These are phyloP conservation scores for Zaprionus tsacasi DNA, from an alignment of 1,140 invertebrate genomes.

Conservation along the genomic window DNA sequence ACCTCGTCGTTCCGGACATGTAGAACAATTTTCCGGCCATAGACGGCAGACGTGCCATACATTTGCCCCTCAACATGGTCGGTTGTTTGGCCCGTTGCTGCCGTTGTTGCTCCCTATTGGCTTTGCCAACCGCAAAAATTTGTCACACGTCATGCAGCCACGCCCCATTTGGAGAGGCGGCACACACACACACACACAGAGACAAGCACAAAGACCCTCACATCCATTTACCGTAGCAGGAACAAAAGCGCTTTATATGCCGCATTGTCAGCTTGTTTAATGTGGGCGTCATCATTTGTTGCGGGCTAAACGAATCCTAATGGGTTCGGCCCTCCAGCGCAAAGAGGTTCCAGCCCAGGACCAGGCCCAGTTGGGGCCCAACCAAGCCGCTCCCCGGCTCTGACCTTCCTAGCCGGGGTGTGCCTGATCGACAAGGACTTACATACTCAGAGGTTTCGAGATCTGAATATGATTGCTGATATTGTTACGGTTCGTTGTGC, in stretches of 20 bases:
- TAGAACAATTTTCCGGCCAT: constrained; percentile 75
- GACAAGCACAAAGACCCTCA: constrained; percentile 3
- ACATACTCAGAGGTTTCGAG: not conserved
- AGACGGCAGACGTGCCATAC: constrained; percentile 57
- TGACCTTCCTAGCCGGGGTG: not conserved
- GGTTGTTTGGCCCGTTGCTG: not conserved
- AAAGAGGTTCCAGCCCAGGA: not conserved
- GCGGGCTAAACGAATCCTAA: constrained; percentile 15
- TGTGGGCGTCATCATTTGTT: constrained; percentile 16
- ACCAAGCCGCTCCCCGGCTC: not conserved
- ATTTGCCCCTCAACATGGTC: constrained; percentile 18
- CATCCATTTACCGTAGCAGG: constrained; percentile 4
- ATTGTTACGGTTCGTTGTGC: not conserved
- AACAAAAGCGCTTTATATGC: constrained; percentile 7
- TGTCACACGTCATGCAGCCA: constrained; percentile 70
- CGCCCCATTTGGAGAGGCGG: constrained; percentile 51
- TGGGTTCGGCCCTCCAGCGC: not conserved
- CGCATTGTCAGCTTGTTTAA: constrained; percentile 63
- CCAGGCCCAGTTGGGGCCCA: not conserved
- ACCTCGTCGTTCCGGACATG: constrained; percentile 67
- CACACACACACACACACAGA: constrained; percentile 21
- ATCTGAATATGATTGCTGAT: not conserved
- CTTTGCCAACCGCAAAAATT: constrained; percentile 68
- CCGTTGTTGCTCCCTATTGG: constrained; percentile 28
- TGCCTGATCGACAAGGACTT: constrained; percentile 1